A percentile compares a stretch with the other conserved stretches of the same genome.
Evolutionary conservation across 2,888 invertebrate genomes (phyloP).

Genomic region (Trachelus stipa): DNA sequence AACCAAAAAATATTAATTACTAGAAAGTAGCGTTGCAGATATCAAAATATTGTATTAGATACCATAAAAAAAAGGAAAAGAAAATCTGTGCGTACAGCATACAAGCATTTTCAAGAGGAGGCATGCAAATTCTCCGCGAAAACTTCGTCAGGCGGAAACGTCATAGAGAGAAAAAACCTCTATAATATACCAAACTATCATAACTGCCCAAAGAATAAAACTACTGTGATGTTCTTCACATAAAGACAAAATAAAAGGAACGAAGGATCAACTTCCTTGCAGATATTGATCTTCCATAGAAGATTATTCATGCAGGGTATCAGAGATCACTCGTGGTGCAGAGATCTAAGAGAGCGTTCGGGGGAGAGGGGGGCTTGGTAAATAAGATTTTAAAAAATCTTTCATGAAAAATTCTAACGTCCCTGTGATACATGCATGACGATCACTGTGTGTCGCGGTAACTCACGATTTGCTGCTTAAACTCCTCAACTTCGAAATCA

Average conservation of each 20-base stretch:
- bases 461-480: slow-evolving; percentile 66
- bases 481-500: slow-evolving; percentile 64
- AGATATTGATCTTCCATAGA: not conserved
- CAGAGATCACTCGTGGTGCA: not conserved
- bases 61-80: not conserved
- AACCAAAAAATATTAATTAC: not conserved
- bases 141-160: not conserved
- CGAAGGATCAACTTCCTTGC: not conserved
- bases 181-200: not conserved
- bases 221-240: not conserved
- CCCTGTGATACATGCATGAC: slow-evolving; percentile 39
- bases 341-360: not conserved
- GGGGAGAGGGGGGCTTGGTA: not conserved
- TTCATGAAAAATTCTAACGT: not conserved
- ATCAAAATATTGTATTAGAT: not conserved
- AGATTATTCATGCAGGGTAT: not conserved
- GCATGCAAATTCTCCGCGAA: slow-evolving; percentile 6
- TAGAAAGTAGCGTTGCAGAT: not conserved
- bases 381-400: not conserved
- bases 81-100: not conserved
- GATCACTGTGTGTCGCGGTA: slow-evolving; percentile 57
- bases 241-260: not conserved
- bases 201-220: not conserved
- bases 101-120: not conserved
- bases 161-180: not conserved